Base-by-base conservation (phyloP, 2,888 invertebrate species). In the Dicranocentrus wangi region DNA sequence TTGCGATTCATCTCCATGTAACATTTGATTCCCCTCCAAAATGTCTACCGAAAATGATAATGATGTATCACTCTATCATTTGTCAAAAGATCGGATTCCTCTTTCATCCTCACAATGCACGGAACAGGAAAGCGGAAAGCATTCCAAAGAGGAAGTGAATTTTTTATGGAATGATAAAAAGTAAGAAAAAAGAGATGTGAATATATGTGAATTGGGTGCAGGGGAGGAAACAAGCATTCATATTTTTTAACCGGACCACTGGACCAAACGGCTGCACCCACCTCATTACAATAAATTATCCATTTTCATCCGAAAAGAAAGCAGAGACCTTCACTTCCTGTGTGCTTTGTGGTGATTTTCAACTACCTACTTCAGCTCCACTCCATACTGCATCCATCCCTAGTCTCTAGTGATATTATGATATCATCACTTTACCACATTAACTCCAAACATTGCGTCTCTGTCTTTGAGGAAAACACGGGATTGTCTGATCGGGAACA, bases 241-340 rank as follows among this genome's bases (percentile, higher is more conserved):
- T 65, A 55, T 75, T 66, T 68, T 75, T 66, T 75, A 66, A 73
- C 65, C 73, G 73, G 73, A 73, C 73, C 55, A 72, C 72, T 72
- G 61, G 72, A 61, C 61, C 51, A 47, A 53, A 65, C 39, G 58
- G 53, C 28, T 76, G 60, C 69, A 69, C 61, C 71, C 70, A 63
- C 70, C 78, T 78, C 78, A 78, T 78, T 78, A 78, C n/a, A 78
- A 78, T 78, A 78, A 78, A 78, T 78, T 70, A 78, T 61, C 78
- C 78, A 78, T 78, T 78, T 78, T 61, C 58, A 27, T 39, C n/a
- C 27, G n/a, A 42, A 32, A 10, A 63, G 8, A 23, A 5, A n/a
- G 15, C 19, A 39, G 32, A 61, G 47, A 25, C 72, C 39, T 70
- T 21, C 42, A 63, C 55, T 73, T 73, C 73, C 73, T 73, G 72